These are phyloP conservation scores for Trachelus stipa DNA, from an alignment of 2,888 invertebrate genomes.

Conservation along the genomic window DNA sequence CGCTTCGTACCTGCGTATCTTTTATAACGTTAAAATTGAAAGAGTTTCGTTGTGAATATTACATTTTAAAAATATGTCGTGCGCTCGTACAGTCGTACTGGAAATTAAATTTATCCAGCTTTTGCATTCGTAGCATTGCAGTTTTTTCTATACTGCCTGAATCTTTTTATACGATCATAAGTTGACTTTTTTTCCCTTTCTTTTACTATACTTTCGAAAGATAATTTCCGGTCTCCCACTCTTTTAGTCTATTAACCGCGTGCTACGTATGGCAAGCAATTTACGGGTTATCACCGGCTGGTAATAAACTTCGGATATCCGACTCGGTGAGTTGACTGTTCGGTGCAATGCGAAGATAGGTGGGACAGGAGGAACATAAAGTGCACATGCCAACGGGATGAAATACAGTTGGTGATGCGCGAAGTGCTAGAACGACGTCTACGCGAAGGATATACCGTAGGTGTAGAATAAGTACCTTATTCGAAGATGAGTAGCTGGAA, in stretches of 20 bases:
- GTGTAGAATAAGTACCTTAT: not conserved
- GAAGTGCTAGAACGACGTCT: slow-evolving; percentile 6
- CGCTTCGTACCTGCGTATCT: not conserved
- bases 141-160: not conserved
- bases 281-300: slow-evolving; percentile 46
- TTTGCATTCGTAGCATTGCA: not conserved
- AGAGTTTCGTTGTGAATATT: not conserved
- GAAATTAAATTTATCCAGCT: not conserved
- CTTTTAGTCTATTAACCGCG: not conserved
- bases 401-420: slow-evolving; percentile 37
- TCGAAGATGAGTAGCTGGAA: not conserved
- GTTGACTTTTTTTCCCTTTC: not conserved
- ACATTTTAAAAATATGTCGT: not conserved
- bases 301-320: slow-evolving; percentile 45
- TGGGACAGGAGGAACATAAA: slow-evolving; percentile 35
- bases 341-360: slow-evolving; percentile 34
- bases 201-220: not conserved
- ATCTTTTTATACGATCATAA: not conserved
- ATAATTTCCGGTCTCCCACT: not conserved
- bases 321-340: slow-evolving; percentile 31
- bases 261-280: slow-evolving; percentile 41
- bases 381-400: slow-evolving; percentile 33
- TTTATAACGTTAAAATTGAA: not conserved
- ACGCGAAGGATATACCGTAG: not conserved
- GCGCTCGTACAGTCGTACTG: not conserved